These are phyloP conservation scores for human (Homo sapiens) DNA, from an alignment of 2,113 vertebrate species.

Conservation along the genomic window DNA sequence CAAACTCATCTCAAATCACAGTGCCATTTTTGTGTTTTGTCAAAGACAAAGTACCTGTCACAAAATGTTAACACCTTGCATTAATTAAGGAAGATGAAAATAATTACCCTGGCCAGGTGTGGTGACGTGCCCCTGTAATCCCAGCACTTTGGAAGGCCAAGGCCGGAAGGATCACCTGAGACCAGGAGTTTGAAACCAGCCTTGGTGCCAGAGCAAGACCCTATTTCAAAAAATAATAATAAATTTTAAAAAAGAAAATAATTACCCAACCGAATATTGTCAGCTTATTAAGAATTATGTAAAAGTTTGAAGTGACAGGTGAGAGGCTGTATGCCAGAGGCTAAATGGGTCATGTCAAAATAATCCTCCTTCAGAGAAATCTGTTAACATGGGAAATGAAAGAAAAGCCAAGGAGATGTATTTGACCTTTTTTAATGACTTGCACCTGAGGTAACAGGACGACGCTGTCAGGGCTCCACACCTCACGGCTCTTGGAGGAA, in stretches of 20 bases:
- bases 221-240: too few species aligned
- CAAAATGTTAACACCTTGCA: background rate
- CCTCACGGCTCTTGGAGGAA: background rate
- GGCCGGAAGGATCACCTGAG: too few species aligned
- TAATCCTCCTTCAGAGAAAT: background rate
- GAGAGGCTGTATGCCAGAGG: background rate
- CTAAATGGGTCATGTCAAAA: background rate
- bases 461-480: accelerated
- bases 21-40: background rate
- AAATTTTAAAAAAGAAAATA: background rate
- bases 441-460: background rate
- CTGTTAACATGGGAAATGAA: background rate
- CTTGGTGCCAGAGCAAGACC: too few species aligned
- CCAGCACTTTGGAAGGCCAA: too few species aligned
- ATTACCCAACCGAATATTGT: background rate
- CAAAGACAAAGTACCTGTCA: background rate
- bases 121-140: too few species aligned
- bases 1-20: background rate
- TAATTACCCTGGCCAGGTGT: background rate
- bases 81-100: slow-evolving; percentile 12
- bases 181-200: too few species aligned
- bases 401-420: background rate
- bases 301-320: background rate
- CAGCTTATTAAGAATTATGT: background rate
- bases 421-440: background rate